Evolutionary conservation across 2,888 invertebrate genomes (phyloP), one percentile per base, ranked within the genome.

Genomic region (Emmelina monodactyla): DNA sequence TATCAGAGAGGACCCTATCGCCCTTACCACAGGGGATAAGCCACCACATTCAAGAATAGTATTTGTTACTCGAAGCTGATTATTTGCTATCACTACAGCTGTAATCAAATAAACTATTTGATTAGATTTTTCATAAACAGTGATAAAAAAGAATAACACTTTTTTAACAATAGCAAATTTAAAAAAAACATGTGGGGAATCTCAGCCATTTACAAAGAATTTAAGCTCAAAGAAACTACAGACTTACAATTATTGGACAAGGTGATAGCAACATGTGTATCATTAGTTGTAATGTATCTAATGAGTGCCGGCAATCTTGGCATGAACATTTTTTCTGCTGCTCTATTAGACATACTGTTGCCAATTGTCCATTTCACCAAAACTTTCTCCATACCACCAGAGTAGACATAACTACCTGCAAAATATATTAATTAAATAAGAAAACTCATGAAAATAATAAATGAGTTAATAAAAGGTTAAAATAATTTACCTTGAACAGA

Each of bases 21-120:
- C 60, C 1, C 65, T 59, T 36, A 58, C 61, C 2, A 49, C 51
- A 0, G 71, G 64, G 0, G 78, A 70, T 25, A 79, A 43, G 0
- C 81, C 80, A 1, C 80, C 80, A 38, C 79, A 76, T 41, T 80
- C 80, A 2, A 78, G 43, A 2, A 81, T 62, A 1, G 80, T 80
- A 15, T 63, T 55, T 4, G 59, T 55, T 0, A 72, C 66, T 2
- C 56, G 62, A 49, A 81, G 47, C 30, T 65, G 67, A 0, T 65
- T 53, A 40, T 59, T 70, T 1, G 78, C 70, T 53, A 81, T 64
- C 12, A 78, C 63, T 7, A 81, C 59, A 13, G 76, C 81, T 81
- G 55, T 14, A 60, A 46, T n/a, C n/a, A n/a, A n/a, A n/a, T n/a
- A n/a, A n/a, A n/a, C n/a, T n/a, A n/a, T n/a, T n/a, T n/a, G n/a